Conservation (phyloP, 2,797 vertebrate genomes). For the Anomalospiza imberbis region DNA sequence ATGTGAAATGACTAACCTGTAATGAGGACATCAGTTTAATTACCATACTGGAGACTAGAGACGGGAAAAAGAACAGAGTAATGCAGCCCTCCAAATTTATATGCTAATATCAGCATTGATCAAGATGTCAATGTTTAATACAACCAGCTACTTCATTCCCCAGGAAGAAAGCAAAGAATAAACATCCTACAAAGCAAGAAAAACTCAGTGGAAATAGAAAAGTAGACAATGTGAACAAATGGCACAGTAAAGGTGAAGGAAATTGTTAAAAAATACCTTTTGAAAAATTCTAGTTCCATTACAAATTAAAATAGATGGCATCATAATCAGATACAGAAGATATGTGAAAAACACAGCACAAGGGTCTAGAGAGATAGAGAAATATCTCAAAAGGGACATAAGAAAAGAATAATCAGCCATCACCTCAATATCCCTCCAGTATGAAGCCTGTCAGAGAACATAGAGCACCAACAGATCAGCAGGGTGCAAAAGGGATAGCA, state of each 20-base stretch:
- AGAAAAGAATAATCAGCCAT: not conserved
- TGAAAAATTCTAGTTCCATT: not conserved
- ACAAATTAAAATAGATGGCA: not conserved
- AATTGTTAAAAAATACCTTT: not conserved
- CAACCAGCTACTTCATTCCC: not conserved
- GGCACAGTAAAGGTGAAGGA: not conserved
- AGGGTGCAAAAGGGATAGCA: not conserved
- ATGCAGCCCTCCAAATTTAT: not conserved
- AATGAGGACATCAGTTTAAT: not conserved
- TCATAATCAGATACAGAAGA: not conserved
- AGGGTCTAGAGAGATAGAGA: not conserved
- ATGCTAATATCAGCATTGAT: not conserved
- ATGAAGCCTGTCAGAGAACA: not conserved
- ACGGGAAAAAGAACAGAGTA: not conserved
- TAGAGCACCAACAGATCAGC: not conserved
- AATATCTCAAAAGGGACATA: not conserved
- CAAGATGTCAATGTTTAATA: not conserved
- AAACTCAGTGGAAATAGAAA: not conserved
- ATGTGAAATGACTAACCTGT: not conserved
- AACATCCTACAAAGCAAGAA: not conserved
- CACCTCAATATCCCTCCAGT: rapidly evolving
- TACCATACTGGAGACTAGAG: not conserved
- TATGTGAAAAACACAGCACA: not conserved
- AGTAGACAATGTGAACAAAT: not conserved
- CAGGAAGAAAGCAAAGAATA: not conserved